Evolutionary conservation across 30 jellyfish, hydroid and myxozoan species (phyloP).

Genomic region (Nemopilema nomurai): DNA sequence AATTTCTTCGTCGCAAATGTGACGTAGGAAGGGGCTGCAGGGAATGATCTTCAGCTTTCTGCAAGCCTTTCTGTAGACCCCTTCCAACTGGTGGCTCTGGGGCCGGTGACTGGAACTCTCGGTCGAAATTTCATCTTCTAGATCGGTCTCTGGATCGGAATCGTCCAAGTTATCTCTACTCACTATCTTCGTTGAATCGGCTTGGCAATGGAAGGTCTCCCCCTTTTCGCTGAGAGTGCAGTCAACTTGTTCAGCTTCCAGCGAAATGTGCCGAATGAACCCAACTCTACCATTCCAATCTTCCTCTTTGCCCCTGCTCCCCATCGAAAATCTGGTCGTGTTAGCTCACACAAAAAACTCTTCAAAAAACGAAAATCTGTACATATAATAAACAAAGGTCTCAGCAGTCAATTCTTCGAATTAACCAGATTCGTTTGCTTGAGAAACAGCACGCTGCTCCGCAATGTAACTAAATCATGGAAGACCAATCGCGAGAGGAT

Average conservation of each 20-base stretch:
- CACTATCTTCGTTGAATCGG: background rate
- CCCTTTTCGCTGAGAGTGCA: background rate
- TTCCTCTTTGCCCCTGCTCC: background rate
- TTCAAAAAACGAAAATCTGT: background rate
- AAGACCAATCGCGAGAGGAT: too few species aligned
- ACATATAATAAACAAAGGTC: background rate
- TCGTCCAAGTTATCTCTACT: background rate
- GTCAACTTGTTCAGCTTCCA: background rate
- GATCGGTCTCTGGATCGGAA: slow-evolving; percentile 62
- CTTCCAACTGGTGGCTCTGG: slow-evolving; percentile 8
- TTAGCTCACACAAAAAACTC: background rate
- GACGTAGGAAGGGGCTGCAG: slow-evolving; percentile 61
- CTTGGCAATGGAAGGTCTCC: background rate
- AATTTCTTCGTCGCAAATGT: slow-evolving; percentile 50
- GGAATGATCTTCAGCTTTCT: slow-evolving; percentile 10
- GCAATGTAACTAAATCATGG: too few species aligned
- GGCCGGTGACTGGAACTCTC: background rate
- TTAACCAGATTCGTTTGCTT: too few species aligned
- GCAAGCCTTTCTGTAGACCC: slow-evolving; percentile 47
- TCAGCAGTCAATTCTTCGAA: background rate
- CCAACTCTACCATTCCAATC: slow-evolving; percentile 29
- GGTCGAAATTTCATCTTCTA: slow-evolving; percentile 31
- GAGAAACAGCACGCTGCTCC: too few species aligned
- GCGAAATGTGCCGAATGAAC: slow-evolving; percentile 22
- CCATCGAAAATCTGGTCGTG: background rate